Base-by-base conservation (phyloP, 30 jellyfish, hydroid and myxozoan genomes). In the Euphysa ruthae region DNA sequence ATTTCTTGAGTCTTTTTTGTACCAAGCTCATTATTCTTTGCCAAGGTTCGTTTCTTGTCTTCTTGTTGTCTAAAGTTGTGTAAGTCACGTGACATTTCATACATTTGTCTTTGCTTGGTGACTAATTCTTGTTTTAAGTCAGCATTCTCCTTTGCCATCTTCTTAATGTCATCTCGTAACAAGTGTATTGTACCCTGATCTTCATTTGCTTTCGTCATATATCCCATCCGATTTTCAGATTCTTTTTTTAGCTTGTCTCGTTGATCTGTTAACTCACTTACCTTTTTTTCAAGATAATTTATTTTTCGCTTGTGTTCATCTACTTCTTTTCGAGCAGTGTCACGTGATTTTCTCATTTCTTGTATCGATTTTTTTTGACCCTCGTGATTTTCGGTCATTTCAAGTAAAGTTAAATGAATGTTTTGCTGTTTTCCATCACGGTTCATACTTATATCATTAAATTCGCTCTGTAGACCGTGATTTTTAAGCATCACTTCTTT, bases 131-230 rank as follows among this genome's bases (percentile, higher is more conserved):
- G 73, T 55, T 88, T 88, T 54, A 88, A 58, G 34, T 76, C 83
- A 30, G 92, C 92, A 46, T 88, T 88, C 57, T 88, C 98, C 58
- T 88, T 88, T 61, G 91, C 75, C 25, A 88, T 58, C 61, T 76
- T 79, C 77, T 88, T 88, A 50, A 88, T 35, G 35, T 88, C 98
- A 58, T 88, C 98, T 55, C 98, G 63, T 14, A 88, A 73, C 94
- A 88, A 63, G 63, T 88, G 98, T 16, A 88, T 88, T 15, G 98
- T 88, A 24, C 98, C 94, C 23, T 79, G 92, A 49, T 88, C 85
- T 44, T 88, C 94, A 35, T 71, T 78, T 0, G 81, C 91, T 16
- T 75, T 82, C 25, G 83, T 69, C 32, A 68, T 66, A 35, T 85
- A 75, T 2, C 92, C 85, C 1, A 88, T 42, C 20, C 94, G 80